Evolutionary conservation across 2,797 vertebrate genomes (phyloP), one percentile per base, ranked within the genome.

Genomic region (Lepilemur ruficaudatus): DNA sequence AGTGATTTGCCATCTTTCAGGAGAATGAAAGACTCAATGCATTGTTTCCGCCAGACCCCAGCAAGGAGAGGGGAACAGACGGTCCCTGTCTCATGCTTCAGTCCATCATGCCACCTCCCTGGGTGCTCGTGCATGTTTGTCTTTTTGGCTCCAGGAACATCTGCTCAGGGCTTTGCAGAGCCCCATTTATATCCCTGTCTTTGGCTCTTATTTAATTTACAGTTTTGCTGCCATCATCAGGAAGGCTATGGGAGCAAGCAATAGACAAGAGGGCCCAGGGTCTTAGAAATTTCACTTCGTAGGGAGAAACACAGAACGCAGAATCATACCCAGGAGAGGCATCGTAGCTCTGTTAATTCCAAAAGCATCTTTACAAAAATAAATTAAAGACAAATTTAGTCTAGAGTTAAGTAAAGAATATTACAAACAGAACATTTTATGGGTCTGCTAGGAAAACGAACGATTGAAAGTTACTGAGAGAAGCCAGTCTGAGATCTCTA

Each of bases 201-300:
- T 65, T 46, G 55, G 22, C 12, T 70, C 41, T 70, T 67, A 10
- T 32, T 96, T 92, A 98, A 95, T 89, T 97, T 97, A 76, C 76
- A 1, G 10, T 69, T 98, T 96, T 97, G 95, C 98, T 97, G 98
- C 97, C 98, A 91, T 92, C 93, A 10, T n/a, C 96, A 96, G 96
- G 97, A 97, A 59, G 76, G 43, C 91, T 97, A 82, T 67, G 87
- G 93, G 94, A 50, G 75, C 84, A 85, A 69, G 57, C 72, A 93
- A 14, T 9, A 84, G 65, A 41, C 0, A 7, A 63, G 50, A 52
- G 9, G 35, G 67, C 25, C 55, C 67, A 57, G 67, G 73, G 23
- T 70, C 89, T 85, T 82, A 43, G 67, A 85, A 82, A 80, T 75
- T 69, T 88, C 20, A 4, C 41, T 52, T 57, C 12, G 18, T 48